phyloP scores from a whole-genome alignment of 2,888 invertebrate genomes.

The Dendrolimus houi region DNA sequence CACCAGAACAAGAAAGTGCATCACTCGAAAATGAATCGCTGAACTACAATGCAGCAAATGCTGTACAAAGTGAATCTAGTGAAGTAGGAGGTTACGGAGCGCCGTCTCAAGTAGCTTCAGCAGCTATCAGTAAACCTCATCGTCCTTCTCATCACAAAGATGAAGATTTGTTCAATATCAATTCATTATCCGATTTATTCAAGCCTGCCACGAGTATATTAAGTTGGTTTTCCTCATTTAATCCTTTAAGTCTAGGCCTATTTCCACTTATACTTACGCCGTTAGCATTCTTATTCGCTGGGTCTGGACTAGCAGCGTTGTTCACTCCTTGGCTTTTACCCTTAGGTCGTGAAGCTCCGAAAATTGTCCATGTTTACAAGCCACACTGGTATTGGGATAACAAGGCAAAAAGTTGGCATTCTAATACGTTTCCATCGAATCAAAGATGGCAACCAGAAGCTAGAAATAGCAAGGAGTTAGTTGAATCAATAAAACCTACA shows the following conservation, averaged over 20 bases:
- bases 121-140: slow-evolving; percentile 39
- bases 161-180: slow-evolving; percentile 67
- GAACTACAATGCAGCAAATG: slow-evolving; percentile 51
- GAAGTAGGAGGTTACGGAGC: slow-evolving; percentile 35
- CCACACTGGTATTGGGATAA: slow-evolving; percentile 78
- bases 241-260: slow-evolving; percentile 76
- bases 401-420: slow-evolving; percentile 70
- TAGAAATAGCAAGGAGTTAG: slow-evolving; percentile 25
- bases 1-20: slow-evolving; percentile 47
- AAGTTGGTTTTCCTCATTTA: slow-evolving; percentile 71
- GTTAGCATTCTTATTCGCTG: slow-evolving; percentile 77
- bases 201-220: slow-evolving; percentile 69
- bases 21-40: slow-evolving; percentile 51
- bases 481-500: slow-evolving; percentile 21
- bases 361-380: slow-evolving; percentile 46
- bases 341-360: slow-evolving; percentile 52
- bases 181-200: slow-evolving; percentile 59
- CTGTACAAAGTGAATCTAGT: slow-evolving; percentile 31
- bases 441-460: slow-evolving; percentile 27
- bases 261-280: slow-evolving; percentile 79
- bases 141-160: slow-evolving; percentile 46
- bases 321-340: slow-evolving; percentile 81
- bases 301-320: slow-evolving; percentile 78
- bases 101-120: slow-evolving; percentile 31
- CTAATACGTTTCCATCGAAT: slow-evolving; percentile 50